phyloP scores from a whole-genome alignment of 2,888 invertebrate species.

The Brachycybe producta region DNA sequence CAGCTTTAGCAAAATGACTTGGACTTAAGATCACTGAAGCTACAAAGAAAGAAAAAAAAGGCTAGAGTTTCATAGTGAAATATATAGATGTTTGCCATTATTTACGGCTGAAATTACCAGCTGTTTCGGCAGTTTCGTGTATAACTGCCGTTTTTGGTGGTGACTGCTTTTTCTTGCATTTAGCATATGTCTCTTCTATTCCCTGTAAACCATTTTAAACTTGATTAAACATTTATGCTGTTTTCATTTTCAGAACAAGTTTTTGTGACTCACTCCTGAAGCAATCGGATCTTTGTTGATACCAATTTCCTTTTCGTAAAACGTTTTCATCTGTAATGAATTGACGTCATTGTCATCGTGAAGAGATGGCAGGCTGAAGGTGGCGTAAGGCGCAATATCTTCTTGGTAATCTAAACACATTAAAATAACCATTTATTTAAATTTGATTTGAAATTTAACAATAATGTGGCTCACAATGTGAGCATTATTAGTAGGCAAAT shows the following conservation, averaged over 20 bases:
- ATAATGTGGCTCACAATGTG: too few species aligned
- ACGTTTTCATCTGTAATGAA: constrained; percentile 12
- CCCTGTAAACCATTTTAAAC: background rate
- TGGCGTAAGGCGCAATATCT: constrained; percentile 35
- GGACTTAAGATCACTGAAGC: constrained; percentile 16
- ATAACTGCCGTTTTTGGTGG: constrained; percentile 7
- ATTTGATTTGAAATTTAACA: too few species aligned
- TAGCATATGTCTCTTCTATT: constrained; percentile 8
- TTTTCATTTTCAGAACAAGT: background rate
- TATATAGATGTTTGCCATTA: too few species aligned
- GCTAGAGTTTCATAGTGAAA: too few species aligned
- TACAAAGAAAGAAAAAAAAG: constrained; percentile 1
- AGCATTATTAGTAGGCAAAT: too few species aligned
- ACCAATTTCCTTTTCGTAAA: constrained; percentile 13
- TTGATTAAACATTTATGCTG: constrained; percentile 7
- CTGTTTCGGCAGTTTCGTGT: constrained; percentile 7
- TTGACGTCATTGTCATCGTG: constrained; percentile 13
- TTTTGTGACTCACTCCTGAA: background rate
- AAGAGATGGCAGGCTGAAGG: constrained; percentile 27
- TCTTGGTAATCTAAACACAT: constrained; percentile 25
- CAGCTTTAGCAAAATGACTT: constrained; percentile 14
- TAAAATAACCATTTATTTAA: background rate
- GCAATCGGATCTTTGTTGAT: constrained; percentile 11
- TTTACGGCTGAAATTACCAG: too few species aligned
- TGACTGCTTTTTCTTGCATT: constrained; percentile 5